phyloP scores from a whole-genome alignment of 2,797 vertebrate genomes.

The Okamejei kenojei region DNA sequence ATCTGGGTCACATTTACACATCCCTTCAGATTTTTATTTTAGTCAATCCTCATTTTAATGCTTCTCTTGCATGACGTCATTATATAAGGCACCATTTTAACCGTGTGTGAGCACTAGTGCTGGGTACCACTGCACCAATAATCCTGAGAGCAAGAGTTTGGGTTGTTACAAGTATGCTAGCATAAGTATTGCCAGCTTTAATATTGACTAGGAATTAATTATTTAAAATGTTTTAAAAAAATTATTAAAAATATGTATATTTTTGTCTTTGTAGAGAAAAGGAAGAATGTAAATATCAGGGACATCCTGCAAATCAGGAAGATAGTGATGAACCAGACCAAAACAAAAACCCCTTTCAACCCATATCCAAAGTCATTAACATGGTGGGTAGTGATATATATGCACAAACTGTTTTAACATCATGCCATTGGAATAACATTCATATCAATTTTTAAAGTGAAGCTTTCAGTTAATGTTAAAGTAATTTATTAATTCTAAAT shows the following conservation, averaged over 20 bases:
- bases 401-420: background rate
- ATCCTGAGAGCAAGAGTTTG: background rate
- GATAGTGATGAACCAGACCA: conserved; percentile 53
- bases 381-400: conserved; percentile 59
- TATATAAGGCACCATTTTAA: background rate
- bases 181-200: too few species aligned
- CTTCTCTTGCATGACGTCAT: too few species aligned
- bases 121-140: background rate
- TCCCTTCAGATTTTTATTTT: background rate
- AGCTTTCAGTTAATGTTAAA: background rate
- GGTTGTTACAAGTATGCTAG: too few species aligned
- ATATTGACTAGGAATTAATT: too few species aligned
- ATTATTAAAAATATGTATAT: background rate
- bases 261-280: conserved; percentile 52
- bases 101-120: background rate
- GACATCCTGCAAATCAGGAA: conserved; percentile 48
- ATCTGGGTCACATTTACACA: background rate
- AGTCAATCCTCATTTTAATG: background rate
- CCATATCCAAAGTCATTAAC: conserved; percentile 64
- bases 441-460: background rate
- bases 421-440: background rate
- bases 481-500: background rate
- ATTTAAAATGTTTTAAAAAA: too few species aligned
- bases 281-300: conserved; percentile 65
- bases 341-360: conserved; percentile 68